These are phyloP conservation scores for Dendronephthya gigantea DNA, from an alignment of 64 coral and sea anemone genomes.

Conservation along the genomic window DNA sequence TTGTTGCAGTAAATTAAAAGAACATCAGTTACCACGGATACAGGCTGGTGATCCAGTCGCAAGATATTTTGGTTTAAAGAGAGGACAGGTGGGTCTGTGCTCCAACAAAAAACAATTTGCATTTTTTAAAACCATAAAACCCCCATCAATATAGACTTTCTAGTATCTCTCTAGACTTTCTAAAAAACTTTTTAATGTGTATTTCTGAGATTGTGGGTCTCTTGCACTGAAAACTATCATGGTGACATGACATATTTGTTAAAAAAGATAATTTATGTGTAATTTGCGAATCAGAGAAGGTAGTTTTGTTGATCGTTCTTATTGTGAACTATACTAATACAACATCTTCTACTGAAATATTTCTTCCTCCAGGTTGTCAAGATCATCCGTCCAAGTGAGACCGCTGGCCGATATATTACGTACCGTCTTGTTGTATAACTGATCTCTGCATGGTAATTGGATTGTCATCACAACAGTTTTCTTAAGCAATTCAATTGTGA, in stretches of 20 bases:
- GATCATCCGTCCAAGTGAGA: slow-evolving; percentile 88
- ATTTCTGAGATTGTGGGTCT: too few species aligned
- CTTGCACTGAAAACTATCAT: too few species aligned
- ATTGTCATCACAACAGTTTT: neutral
- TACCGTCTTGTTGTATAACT: slow-evolving; percentile 82
- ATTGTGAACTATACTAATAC: too few species aligned
- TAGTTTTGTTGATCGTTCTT: too few species aligned
- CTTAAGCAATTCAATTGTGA: too few species aligned
- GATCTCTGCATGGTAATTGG: neutral
- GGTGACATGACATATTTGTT: too few species aligned
- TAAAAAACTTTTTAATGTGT: too few species aligned
- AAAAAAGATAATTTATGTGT: too few species aligned
- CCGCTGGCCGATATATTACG: slow-evolving; percentile 87
- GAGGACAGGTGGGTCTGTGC: slow-evolving; percentile 65
- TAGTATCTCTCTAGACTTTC: neutral
- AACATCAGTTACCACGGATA: slow-evolving; percentile 89
- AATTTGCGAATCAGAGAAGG: too few species aligned
- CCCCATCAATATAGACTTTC: neutral
- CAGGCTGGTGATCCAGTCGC: slow-evolving; percentile 92
- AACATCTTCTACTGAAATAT: neutral
- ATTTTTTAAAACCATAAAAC: too few species aligned
- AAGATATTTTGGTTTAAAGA: slow-evolving; percentile 88
- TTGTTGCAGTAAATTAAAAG: slow-evolving; percentile 76
- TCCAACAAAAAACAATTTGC: neutral
- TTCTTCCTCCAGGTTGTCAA: slow-evolving; percentile 67